Base-by-base conservation (phyloP, 2,113 vertebrate species). In the Tragelaphus strepsiceros region DNA sequence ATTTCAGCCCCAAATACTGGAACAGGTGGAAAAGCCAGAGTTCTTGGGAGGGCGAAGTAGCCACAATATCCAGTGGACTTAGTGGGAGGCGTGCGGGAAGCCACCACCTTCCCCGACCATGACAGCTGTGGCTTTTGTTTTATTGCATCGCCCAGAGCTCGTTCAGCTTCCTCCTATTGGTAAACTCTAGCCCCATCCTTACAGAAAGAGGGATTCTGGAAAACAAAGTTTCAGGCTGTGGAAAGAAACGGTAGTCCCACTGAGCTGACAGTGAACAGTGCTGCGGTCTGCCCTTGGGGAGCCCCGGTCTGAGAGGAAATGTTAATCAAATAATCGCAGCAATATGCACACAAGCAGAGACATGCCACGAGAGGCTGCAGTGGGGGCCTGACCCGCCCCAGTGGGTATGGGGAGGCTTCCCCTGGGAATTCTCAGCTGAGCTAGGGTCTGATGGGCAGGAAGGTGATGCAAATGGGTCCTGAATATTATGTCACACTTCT, bases 81-180 rank as follows among this genome's bases (percentile, higher is more conserved):
- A 32, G 6, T 14, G 16, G 51, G 13, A n/a, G 7, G 43, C 1
- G 10, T 7, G 6, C 3, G 2, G n/a, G 19, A 15, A 35, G 6
- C 32, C 7, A 0, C 19, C 11, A 0, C 14, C 15, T 46, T 7
- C 71, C 49, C 32, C 15, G 0, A 1, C 67, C 24, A 4, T 8
- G 2, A 89, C 56, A 53, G 30, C 17, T 67, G 67, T 0, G 43
- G 46, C 19, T 84, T 85, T 15, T 46, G 53, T 58, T 87, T 67
- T 24, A 26, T 28, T 81, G 46, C 9, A 2, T 15, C 2, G 1
- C n/a, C 77, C 53, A 56, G 91, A 30, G 32, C 51, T 49, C 78
- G 6, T 8, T 9, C 14, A 28, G 26, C 54, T 56, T 58, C 35
- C 28, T 28, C 21, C 51, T 43, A 0, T 7, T 54, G 21, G 53